Percentiles rank a stretch among this genome's conserved stretches.
Conservation (phyloP, 1,140 invertebrate genomes). For the Drosophila repletoides region DNA sequence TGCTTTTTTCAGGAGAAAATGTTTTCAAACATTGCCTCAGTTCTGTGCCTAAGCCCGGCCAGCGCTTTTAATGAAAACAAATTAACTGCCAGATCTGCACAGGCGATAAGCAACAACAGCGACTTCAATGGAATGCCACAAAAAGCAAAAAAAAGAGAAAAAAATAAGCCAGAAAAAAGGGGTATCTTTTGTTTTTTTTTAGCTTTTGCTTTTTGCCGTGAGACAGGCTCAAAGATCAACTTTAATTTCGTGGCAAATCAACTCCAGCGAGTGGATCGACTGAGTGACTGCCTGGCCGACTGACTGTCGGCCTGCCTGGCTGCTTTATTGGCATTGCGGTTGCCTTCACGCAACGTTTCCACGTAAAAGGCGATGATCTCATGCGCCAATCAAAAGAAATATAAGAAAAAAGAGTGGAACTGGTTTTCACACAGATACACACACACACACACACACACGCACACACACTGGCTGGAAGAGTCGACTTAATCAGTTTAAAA, state of each 20-base stretch:
- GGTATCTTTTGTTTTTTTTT: too few species aligned
- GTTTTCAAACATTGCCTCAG: too few species aligned
- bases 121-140: slow-evolving; percentile 44
- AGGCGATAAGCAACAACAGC: slow-evolving; percentile 50
- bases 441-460: slow-evolving; percentile 28
- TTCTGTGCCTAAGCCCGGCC: too few species aligned
- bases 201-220: slow-evolving; percentile 9
- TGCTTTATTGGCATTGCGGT: slow-evolving; percentile 38
- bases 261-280: slow-evolving; percentile 38
- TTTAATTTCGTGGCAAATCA: slow-evolving; percentile 80
- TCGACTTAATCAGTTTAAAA: slow-evolving; percentile 80
- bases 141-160: neutral
- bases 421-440: slow-evolving; percentile 52
- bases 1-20: too few species aligned
- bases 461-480: slow-evolving; percentile 55
- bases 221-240: slow-evolving; percentile 55
- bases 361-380: slow-evolving; percentile 76
- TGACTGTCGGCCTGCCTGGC: neutral
- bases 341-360: slow-evolving; percentile 74
- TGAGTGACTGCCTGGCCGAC: neutral
- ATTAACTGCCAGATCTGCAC: slow-evolving; percentile 73
- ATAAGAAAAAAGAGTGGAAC: slow-evolving; percentile 39
- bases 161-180: neutral
- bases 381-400: slow-evolving; percentile 60
- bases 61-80: slow-evolving; percentile 59